Evolutionary conservation across 2,797 vertebrate species (phyloP), one percentile per base, ranked within the genome.

Genomic region (Sciurus carolinensis): DNA sequence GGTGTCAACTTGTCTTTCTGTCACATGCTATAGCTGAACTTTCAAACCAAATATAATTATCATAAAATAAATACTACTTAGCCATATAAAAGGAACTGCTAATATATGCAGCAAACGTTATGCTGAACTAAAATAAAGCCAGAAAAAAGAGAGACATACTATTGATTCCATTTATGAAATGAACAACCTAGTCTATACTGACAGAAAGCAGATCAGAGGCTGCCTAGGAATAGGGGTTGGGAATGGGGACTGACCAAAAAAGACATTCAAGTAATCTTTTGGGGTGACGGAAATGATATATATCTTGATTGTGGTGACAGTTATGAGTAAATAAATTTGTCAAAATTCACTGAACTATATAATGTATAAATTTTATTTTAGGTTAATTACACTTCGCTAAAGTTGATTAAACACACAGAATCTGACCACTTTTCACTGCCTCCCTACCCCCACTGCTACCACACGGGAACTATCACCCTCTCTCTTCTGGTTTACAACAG

Each of bases 81-180:
- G 59, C 44, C 91, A 91, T n/a, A 83, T 36, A 91, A 90, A 92
- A 85, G 47, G n/a, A 96, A 94, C 44, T 57, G 94, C 71, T 62
- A 92, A 93, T 57, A 66, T 24, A 79, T 87, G 14, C 26, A 93
- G 87, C 14, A 84, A 97, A 82, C 30, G 92, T 42, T 82, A 57
- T 44, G 22, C 69, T 87, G 64, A 92, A n/a, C 67, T 94, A 71
- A 92, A 95, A 92, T 13, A 92, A 90, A 95, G 73, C 24, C 47
- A 88, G 72, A 85, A 11, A 92, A 84, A 94, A 87, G 12, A 81
- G 36, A 85, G 22, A 57, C 2, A 79, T 59, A 89, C 4, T 86
- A 10, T 66, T 12, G 36, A 77, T 33, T 50, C 47, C 20, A 73
- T 85, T 44, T 86, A 59, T n/a, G 26, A 80, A 39, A 93, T 26